Conservation (phyloP, 2,888 invertebrate genomes). For the Argynnis bischoffii region DNA sequence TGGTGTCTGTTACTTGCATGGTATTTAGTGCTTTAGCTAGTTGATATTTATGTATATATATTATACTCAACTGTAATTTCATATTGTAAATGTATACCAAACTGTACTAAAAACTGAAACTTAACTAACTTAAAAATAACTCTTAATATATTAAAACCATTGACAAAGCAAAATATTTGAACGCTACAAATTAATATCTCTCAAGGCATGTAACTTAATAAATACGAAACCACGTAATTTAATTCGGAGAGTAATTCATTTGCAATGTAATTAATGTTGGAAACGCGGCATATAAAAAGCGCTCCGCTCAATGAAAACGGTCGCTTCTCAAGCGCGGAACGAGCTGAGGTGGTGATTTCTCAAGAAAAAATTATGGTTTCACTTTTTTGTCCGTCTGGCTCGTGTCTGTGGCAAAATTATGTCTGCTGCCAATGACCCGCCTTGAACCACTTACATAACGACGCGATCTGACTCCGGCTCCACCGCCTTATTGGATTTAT, state of each 20-base stretch:
- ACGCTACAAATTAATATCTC: neutral
- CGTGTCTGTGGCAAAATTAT: constrained; percentile 67
- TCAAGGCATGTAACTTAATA: neutral
- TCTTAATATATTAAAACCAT: too few species aligned
- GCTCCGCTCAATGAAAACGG: constrained; percentile 29
- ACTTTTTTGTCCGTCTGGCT: constrained; percentile 79
- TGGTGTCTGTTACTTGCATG: too few species aligned
- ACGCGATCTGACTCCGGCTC: constrained; percentile 44
- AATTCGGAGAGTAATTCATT: constrained; percentile 6
- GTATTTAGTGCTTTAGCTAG: too few species aligned
- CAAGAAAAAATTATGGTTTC: constrained; percentile 72
- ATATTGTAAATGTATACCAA: too few species aligned
- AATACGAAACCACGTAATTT: constrained; percentile 11
- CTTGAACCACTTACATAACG: constrained; percentile 77
- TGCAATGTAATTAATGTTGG: constrained; percentile 17
- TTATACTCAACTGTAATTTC: too few species aligned
- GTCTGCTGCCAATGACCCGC: constrained; percentile 72
- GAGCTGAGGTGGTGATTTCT: constrained; percentile 43
- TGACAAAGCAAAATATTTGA: too few species aligned
- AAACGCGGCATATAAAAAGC: constrained; percentile 15
- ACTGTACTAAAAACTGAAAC: too few species aligned
- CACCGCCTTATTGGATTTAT: constrained; percentile 49
- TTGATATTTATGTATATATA: too few species aligned
- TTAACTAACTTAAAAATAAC: too few species aligned
- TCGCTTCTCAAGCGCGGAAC: constrained; percentile 42